Evolutionary conservation across 2,797 vertebrate genomes (phyloP).

Genomic region (Enteromius afrohamiltoni): DNA sequence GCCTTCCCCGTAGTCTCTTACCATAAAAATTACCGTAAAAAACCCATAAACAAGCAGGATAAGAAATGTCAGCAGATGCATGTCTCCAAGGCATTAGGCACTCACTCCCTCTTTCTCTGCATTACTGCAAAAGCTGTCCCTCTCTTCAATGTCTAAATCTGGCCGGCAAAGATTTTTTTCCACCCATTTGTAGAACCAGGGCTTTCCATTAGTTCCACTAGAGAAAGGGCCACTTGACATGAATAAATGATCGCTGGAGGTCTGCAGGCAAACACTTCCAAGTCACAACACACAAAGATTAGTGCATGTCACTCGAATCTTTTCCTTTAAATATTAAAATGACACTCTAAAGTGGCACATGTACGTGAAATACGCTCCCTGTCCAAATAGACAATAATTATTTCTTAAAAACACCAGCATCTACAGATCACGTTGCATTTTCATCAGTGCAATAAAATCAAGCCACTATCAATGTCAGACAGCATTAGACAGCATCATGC

Average conservation of each 20-base stretch:
- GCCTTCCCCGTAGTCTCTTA: constrained; percentile 53
- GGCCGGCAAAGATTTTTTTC: constrained; percentile 59
- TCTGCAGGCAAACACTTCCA: constrained; percentile 68
- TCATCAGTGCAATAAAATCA: neutral
- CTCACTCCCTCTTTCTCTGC: constrained; percentile 62
- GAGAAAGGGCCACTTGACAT: constrained; percentile 67
- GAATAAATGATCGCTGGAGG: constrained; percentile 55
- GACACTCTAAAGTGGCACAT: neutral
- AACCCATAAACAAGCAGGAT: constrained; percentile 72
- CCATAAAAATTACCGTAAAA: constrained; percentile 63
- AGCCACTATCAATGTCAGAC: neutral
- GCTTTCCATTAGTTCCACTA: constrained; percentile 72
- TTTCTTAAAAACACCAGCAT: neutral
- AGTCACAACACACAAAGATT: constrained; percentile 53
- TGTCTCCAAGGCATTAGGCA: constrained; percentile 60
- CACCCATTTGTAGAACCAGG: constrained; percentile 66
- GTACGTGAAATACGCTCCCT: neutral
- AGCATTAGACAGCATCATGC: constrained; percentile 11
- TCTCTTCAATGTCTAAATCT: constrained; percentile 69
- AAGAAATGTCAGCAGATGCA: constrained; percentile 75
- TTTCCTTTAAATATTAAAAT: constrained; percentile 32
- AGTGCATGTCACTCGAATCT: constrained; percentile 13
- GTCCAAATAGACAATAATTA: neutral
- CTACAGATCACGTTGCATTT: neutral
- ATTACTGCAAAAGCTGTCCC: constrained; percentile 64